Evolutionary conservation across 2,113 vertebrate species (phyloP).

Genomic region (Marmota monax): DNA sequence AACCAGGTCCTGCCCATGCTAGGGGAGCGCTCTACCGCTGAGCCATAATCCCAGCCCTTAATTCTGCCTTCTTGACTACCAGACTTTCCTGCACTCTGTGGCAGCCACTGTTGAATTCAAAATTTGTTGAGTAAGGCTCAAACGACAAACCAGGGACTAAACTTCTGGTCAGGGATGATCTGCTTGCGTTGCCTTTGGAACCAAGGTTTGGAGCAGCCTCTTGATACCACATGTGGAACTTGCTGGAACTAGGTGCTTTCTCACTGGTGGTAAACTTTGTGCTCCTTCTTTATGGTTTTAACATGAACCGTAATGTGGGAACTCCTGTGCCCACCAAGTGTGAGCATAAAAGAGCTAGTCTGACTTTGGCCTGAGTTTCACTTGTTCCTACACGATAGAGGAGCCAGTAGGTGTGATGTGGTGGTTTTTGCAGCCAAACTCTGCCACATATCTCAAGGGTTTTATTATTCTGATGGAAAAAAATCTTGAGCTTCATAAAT

Average conservation of each 20-base stretch:
- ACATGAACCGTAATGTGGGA: neutral
- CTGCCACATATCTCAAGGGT: neutral
- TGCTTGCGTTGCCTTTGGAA: neutral
- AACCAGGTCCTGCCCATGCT: no score
- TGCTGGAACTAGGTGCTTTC: neutral
- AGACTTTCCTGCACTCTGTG: neutral
- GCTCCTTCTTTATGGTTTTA: neutral
- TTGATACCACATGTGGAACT: neutral
- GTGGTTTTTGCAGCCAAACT: constrained; percentile 52
- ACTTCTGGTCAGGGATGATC: no score
- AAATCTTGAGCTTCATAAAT: constrained; percentile 38
- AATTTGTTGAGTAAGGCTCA: neutral
- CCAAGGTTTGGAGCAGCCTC: neutral
- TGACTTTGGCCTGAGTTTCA: neutral
- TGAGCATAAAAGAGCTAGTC: neutral
- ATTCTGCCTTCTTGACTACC: neutral
- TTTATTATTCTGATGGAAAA: constrained; percentile 65
- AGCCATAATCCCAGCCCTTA: no score
- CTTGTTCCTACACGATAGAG: neutral
- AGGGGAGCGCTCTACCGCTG: no score
- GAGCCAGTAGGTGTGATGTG: neutral
- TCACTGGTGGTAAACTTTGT: neutral
- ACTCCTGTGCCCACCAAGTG: neutral
- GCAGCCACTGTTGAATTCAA: neutral
- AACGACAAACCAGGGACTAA: neutral